Evolutionary conservation across 2,113 vertebrate species (phyloP).

Genomic region (Ptyas mucosa): DNA sequence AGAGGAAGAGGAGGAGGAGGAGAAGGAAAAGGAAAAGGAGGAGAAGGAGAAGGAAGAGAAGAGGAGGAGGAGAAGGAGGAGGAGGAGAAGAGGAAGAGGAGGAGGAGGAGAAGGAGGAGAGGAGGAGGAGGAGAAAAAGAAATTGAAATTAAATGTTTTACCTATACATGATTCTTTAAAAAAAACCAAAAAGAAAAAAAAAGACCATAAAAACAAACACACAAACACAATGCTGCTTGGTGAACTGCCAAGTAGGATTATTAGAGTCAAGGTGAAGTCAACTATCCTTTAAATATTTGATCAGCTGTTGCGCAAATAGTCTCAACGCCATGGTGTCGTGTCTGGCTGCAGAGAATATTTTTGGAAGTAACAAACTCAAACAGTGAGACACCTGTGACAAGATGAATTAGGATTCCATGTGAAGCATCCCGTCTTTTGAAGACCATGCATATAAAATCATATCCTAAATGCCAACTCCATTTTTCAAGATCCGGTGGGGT

Average conservation of each 20-base stretch:
- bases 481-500: not conserved
- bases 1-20: rapidly evolving
- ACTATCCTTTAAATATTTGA: not conserved
- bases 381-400: not conserved
- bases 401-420: not conserved
- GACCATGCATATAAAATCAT: not conserved
- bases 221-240: not conserved
- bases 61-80: no score
- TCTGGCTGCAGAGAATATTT: not conserved
- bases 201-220: not conserved
- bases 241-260: not conserved
- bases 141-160: not conserved
- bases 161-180: not conserved
- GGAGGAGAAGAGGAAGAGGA: no score
- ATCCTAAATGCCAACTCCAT: not conserved
- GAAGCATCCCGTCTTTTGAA: not conserved
- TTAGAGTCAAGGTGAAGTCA: not conserved
- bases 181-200: not conserved
- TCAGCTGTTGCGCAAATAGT: not conserved
- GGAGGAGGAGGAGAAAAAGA: not conserved
- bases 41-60: no score
- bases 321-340: not conserved
- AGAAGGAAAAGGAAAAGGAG: no score
- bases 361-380: not conserved
- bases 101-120: no score